A percentile compares a stretch with the other conserved stretches of the same genome.
Evolutionary conservation across 2,113 vertebrate genomes (phyloP).

Genomic region (Protomyctophum bolini): DNA sequence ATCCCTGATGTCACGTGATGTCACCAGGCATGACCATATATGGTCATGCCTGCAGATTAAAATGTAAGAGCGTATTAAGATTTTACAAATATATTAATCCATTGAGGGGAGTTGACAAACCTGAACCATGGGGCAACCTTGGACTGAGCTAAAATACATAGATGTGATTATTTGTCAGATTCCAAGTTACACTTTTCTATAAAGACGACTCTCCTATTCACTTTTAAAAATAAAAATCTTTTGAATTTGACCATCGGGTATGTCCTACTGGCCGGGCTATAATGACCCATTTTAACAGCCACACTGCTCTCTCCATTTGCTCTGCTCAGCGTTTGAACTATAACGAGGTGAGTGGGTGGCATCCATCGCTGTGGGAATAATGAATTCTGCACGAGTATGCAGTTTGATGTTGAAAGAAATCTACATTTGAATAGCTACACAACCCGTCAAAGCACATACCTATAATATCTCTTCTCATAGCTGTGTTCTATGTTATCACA

Average conservation of each 20-base stretch:
- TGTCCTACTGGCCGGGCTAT: background rate
- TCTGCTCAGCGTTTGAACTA: conserved; percentile 6
- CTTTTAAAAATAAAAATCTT: background rate
- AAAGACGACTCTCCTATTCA: background rate
- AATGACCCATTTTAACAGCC: background rate
- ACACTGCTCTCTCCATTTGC: background rate
- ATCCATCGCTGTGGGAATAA: conserved; percentile 21
- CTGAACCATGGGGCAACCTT: no score
- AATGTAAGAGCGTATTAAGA: no score
- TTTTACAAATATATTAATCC: no score
- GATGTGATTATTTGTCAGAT: no score
- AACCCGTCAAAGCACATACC: background rate
- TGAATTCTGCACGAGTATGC: conserved; percentile 20
- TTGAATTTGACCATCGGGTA: background rate
- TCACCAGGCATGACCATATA: no score
- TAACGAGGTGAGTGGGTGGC: conserved; percentile 23
- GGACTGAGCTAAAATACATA: no score
- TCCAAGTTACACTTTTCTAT: background rate
- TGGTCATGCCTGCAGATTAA: no score
- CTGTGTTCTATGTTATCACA: background rate
- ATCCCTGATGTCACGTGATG: no score
- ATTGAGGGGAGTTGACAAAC: no score
- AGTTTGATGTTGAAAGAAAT: conserved; percentile 16
- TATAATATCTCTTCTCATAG: background rate
- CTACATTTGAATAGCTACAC: background rate